A percentile compares a stretch with the other conserved stretches of the same genome.
Evolutionary conservation across 2,113 vertebrate species (phyloP).

Genomic region (Notothenia rossii): DNA sequence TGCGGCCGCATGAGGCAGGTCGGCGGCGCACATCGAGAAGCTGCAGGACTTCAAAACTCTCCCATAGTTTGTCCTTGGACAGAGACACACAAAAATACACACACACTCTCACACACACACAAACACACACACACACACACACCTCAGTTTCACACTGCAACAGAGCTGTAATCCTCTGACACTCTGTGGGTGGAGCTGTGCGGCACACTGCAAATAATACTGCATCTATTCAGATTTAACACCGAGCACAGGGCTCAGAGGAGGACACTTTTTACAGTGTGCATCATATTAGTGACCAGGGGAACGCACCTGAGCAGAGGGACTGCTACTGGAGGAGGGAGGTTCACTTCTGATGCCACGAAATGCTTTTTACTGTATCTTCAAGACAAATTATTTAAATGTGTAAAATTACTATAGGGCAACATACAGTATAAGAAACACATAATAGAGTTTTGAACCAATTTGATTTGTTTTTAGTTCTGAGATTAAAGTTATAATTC

Average conservation of each 20-base stretch:
- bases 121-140: too few relatives aligned
- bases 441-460: too few relatives aligned
- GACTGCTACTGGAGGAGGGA: not conserved
- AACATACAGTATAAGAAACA: too few relatives aligned
- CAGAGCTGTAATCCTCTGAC: constrained; percentile 57
- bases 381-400: too few relatives aligned
- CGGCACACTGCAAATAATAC: constrained; percentile 30
- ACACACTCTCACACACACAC: not conserved
- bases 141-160: constrained; percentile 9
- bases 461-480: too few relatives aligned
- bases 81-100: not conserved
- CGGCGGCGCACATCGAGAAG: constrained; percentile 24
- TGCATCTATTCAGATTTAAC: fast-evolving
- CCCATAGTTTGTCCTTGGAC: not conserved
- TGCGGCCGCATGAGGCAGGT: not conserved
- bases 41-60: not conserved
- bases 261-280: constrained; percentile 21
- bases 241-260: fast-evolving
- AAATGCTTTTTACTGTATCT: too few relatives aligned
- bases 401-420: too few relatives aligned
- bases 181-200: constrained; percentile 70
- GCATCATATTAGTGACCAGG: not conserved
- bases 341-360: too few relatives aligned
- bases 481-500: too few relatives aligned
- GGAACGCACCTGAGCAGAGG: not conserved